Conservation (phyloP, 64 coral and sea anemone species). For the Pocillopora verrucosa region DNA sequence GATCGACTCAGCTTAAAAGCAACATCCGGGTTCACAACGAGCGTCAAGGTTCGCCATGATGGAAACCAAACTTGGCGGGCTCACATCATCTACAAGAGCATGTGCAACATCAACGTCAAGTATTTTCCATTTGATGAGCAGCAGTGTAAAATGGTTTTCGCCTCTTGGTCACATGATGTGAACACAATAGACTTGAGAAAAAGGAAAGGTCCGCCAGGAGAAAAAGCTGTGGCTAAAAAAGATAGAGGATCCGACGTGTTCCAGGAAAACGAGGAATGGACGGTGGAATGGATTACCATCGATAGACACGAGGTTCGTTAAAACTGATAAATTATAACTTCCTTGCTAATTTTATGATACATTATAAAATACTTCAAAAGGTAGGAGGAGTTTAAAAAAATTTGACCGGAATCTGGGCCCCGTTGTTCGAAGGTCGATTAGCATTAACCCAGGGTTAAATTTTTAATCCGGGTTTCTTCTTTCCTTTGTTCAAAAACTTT, state of each 20-base stretch:
- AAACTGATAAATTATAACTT: too few species aligned
- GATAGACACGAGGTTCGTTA: slow-evolving; percentile 34
- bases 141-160: slow-evolving; percentile 70
- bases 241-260: slow-evolving; percentile 48
- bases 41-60: slow-evolving; percentile 53
- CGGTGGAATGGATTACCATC: slow-evolving; percentile 38
- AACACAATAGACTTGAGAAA: slow-evolving; percentile 36
- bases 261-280: slow-evolving; percentile 79
- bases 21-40: slow-evolving; percentile 50
- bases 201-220: not conserved
- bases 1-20: slow-evolving; percentile 64
- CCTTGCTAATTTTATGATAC: too few species aligned
- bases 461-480: too few species aligned
- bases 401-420: too few species aligned
- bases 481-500: too few species aligned
- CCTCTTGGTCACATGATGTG: slow-evolving; percentile 77
- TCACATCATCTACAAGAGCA: slow-evolving; percentile 80
- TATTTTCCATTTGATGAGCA: slow-evolving; percentile 92
- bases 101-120: slow-evolving; percentile 84
- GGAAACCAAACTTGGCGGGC: slow-evolving; percentile 80
- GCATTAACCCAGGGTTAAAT: too few species aligned
- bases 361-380: too few species aligned
- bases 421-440: too few species aligned
- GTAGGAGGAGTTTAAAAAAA: too few species aligned
- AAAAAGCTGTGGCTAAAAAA: slow-evolving; percentile 35